Percentiles rank a stretch among this genome's conserved stretches.
Evolutionary conservation across 2,797 vertebrate genomes (phyloP).

Genomic region (Peromyscus attwateri): DNA sequence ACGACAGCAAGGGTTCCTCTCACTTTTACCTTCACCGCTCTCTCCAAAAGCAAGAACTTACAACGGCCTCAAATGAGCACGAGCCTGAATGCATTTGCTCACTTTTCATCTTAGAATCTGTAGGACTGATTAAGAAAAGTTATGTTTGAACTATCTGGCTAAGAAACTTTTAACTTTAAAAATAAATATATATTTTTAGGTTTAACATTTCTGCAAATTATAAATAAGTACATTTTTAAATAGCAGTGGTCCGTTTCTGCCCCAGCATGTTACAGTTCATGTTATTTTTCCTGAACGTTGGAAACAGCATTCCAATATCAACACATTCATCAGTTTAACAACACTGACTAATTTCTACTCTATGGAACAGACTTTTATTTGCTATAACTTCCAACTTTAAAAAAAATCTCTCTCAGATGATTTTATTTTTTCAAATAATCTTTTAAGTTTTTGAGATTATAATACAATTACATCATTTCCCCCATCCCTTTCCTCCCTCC

Average conservation of each 20-base stretch:
- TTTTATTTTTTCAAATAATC: background rate
- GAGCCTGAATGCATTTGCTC: background rate
- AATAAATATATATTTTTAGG: background rate
- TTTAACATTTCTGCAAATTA: conserved; percentile 53
- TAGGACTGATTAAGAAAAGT: conserved; percentile 21
- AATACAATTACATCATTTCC: background rate
- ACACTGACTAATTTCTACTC: background rate
- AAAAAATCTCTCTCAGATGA: background rate
- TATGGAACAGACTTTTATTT: conserved; percentile 51
- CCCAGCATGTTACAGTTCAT: background rate
- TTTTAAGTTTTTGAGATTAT: background rate
- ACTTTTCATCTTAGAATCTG: conserved; percentile 2
- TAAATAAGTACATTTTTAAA: conserved; percentile 61
- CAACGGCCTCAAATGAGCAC: background rate
- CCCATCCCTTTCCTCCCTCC: background rate
- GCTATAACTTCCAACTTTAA: conserved; percentile 22
- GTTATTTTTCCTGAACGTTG: background rate
- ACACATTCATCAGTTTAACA: conserved; percentile 31
- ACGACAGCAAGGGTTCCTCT: background rate
- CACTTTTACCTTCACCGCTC: background rate
- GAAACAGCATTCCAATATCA: conserved; percentile 16
- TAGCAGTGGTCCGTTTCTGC: background rate
- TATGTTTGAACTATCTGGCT: conserved; percentile 9
- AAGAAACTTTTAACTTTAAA: conserved; percentile 33
- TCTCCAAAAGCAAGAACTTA: background rate